Evolutionary conservation across 2,888 invertebrate species (phyloP).

Genomic region (Chalcosyrphus nemorum): DNA sequence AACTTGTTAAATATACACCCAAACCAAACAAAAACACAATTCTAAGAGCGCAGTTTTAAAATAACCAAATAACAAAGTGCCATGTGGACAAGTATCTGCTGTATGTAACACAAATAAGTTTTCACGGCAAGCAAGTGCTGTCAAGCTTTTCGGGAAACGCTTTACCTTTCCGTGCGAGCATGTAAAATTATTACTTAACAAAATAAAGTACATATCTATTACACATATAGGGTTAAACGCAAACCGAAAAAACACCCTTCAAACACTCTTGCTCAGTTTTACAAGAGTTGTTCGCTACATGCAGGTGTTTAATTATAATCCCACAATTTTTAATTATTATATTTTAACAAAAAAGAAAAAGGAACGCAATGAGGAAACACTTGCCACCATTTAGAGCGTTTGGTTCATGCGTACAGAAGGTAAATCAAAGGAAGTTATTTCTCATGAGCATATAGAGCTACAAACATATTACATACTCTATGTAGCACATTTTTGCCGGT

Average conservation of each 20-base stretch:
- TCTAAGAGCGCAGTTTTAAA: conserved; percentile 21
- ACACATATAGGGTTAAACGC: too few species aligned
- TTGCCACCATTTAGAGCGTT: conserved; percentile 1
- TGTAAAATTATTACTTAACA: not conserved
- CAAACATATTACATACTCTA: conserved; percentile 3
- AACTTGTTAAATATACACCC: not conserved
- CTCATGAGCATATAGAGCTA: not conserved
- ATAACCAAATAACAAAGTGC: conserved; percentile 28
- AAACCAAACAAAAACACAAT: not conserved
- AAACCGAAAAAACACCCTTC: not conserved
- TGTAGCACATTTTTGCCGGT: conserved; percentile 57
- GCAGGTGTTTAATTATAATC: conserved; percentile 4
- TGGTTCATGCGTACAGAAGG: conserved; percentile 51
- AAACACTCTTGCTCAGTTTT: not conserved
- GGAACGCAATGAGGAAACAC: not conserved
- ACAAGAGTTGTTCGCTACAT: not conserved
- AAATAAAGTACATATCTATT: too few species aligned
- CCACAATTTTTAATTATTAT: not conserved
- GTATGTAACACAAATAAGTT: not conserved
- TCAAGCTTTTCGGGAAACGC: not conserved
- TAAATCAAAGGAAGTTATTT: conserved; percentile 7
- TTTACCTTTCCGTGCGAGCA: not conserved
- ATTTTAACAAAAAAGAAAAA: not conserved
- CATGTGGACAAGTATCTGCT: not conserved
- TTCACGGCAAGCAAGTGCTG: not conserved